phyloP scores from a whole-genome alignment of 2,113 vertebrate genomes.

The Caranx melampygus region DNA sequence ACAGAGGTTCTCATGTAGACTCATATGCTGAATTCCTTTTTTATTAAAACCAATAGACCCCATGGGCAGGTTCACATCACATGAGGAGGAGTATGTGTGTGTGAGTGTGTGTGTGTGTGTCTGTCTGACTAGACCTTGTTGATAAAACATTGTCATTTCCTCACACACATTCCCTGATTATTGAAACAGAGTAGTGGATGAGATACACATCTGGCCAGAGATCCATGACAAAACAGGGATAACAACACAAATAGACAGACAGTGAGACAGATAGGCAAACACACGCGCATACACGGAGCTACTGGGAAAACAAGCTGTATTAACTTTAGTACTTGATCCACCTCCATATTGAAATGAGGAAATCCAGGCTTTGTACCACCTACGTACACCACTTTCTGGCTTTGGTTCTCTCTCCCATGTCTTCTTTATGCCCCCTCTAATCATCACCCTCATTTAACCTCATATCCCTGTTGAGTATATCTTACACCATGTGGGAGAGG shows the following conservation, averaged over 20 bases:
- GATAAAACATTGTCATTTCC: conserved; percentile 72
- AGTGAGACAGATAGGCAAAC: background rate
- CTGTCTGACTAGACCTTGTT: conserved; percentile 47
- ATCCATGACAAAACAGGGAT: conserved; percentile 26
- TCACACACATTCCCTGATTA: conserved; percentile 62
- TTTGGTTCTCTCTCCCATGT: conserved; percentile 1
- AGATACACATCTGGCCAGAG: conserved; percentile 39
- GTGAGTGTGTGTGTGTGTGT: conserved; percentile 13
- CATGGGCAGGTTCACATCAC: conserved; percentile 63
- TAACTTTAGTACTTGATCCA: background rate
- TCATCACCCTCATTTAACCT: conserved; percentile 3
- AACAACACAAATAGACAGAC: conserved; percentile 16
- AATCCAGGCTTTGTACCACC: conserved; percentile 12
- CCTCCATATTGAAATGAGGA: conserved; percentile 27
- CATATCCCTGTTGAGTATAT: conserved; percentile 8
- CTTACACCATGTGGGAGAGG: conserved; percentile 26
- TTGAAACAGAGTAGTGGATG: conserved; percentile 42
- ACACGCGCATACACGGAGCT: background rate
- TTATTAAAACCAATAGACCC: conserved; percentile 78
- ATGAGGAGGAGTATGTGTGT: conserved; percentile 28
- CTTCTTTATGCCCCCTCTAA: conserved; percentile 25
- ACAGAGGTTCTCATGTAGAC: conserved; percentile 57
- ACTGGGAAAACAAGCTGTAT: background rate
- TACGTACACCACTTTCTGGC: background rate
- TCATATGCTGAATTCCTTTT: conserved; percentile 67